Percentiles rank a stretch among this genome's conserved stretches.
Evolutionary conservation across 1,140 invertebrate genomes (phyloP).

Genomic region (Drosophila nannoptera): DNA sequence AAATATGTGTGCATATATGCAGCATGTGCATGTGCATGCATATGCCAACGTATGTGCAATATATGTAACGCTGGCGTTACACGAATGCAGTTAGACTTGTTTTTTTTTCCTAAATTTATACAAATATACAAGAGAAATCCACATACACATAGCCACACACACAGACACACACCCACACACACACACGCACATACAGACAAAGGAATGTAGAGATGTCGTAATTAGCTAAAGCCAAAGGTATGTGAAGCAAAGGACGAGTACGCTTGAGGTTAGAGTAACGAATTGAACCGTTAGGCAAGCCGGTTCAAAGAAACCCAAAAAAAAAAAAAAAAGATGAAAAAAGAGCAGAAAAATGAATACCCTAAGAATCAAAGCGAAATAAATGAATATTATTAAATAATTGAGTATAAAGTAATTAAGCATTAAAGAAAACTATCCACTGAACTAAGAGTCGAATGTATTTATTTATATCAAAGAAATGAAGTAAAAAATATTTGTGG

Average conservation of each 20-base stretch:
- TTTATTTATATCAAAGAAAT: conserved; percentile 6
- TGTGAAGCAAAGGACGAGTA: conserved; percentile 6
- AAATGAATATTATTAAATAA: conserved; percentile 23
- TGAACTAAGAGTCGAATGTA: conserved; percentile 30
- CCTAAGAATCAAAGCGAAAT: conserved; percentile 38
- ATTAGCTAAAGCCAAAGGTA: conserved; percentile 11
- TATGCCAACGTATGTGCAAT: conserved; percentile 16
- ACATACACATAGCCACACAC: too few relatives aligned
- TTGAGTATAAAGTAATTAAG: conserved; percentile 9
- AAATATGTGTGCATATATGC: conserved; percentile 41
- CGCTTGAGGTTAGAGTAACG: conserved; percentile 35
- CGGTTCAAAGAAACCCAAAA: conserved; percentile 24
- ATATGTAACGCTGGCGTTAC: conserved; percentile 51
- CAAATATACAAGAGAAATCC: conserved; percentile 36
- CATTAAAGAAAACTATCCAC: conserved; percentile 30
- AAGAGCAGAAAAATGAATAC: conserved; percentile 38
- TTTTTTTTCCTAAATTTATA: conserved; percentile 41
- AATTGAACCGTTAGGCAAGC: conserved; percentile 50
- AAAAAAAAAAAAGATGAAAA: conserved; percentile 42
- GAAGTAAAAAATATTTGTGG: conserved; percentile 31
- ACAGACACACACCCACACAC: conserved; percentile 14
- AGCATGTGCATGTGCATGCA: conserved; percentile 11
- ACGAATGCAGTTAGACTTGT: conserved; percentile 41
- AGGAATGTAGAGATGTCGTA: conserved; percentile 9
- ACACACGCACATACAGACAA: conserved; percentile 14